A percentile compares a stretch with the other conserved stretches of the same genome.
These are phyloP conservation scores for Fistularia tabacaria DNA, from an alignment of 2,797 vertebrate species.

Conservation along the genomic window DNA sequence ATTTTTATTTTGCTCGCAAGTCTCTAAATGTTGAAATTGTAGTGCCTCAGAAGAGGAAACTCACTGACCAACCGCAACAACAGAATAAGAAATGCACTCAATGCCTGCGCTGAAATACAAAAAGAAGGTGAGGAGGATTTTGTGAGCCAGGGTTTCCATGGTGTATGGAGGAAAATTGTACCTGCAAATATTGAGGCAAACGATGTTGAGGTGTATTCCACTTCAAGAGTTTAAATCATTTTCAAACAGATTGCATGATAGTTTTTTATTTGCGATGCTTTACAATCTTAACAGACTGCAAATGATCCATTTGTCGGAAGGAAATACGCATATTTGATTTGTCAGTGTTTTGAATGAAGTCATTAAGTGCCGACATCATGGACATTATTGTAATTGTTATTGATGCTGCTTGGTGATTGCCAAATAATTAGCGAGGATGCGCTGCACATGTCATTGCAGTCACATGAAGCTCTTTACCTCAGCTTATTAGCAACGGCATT, in stretches of 20 bases:
- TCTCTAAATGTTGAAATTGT: too few species aligned
- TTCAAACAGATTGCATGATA: slow-evolving; percentile 3
- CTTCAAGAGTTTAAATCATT: too few species aligned
- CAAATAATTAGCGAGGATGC: slow-evolving; percentile 71
- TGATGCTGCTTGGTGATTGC: slow-evolving; percentile 68
- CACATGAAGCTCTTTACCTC: slow-evolving; percentile 51
- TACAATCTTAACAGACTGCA: slow-evolving; percentile 51
- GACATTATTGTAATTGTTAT: slow-evolving; percentile 70
- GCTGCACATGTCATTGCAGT: slow-evolving; percentile 63
- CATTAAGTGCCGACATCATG: slow-evolving; percentile 60
- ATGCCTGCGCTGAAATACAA: neutral
- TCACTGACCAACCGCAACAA: neutral
- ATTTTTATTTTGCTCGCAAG: too few species aligned
- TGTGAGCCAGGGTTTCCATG: too few species aligned
- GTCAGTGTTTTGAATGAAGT: slow-evolving; percentile 58
- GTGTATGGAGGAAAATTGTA: too few species aligned
- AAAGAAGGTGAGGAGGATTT: too few species aligned
- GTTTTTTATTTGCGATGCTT: slow-evolving; percentile 24
- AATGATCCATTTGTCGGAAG: slow-evolving; percentile 52
- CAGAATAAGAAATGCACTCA: neutral
- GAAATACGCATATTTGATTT: slow-evolving; percentile 67
- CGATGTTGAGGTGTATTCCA: neutral
- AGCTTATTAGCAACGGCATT: slow-evolving; percentile 43
- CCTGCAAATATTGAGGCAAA: neutral
- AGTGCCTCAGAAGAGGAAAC: neutral